Conservation (phyloP, 2,797 vertebrate species). For the Odontamblyopus lacepedii region DNA sequence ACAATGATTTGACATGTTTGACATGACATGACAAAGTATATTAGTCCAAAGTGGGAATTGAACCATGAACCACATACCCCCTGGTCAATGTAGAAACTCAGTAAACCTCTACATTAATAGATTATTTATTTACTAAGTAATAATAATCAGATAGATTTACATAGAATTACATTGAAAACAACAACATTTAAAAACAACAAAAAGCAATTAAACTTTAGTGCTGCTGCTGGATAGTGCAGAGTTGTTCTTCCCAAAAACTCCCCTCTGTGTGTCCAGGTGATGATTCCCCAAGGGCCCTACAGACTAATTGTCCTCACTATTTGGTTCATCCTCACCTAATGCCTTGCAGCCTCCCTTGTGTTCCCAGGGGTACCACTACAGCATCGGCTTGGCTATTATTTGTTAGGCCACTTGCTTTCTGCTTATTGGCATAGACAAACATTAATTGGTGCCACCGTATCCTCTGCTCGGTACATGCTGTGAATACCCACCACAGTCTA, state of each 20-base stretch:
- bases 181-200: neutral
- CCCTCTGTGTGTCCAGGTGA: constrained; percentile 23
- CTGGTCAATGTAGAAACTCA: neutral
- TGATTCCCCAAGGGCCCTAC: constrained; percentile 33
- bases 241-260: constrained; percentile 3
- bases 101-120: neutral
- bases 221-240: neutral
- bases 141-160: constrained; percentile 20
- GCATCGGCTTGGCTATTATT: constrained; percentile 59
- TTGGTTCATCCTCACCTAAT: constrained; percentile 56
- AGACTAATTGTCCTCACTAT: constrained; percentile 56
- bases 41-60: neutral
- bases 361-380: constrained; percentile 53
- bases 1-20: neutral
- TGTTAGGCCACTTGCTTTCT: constrained; percentile 54
- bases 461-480: constrained; percentile 58
- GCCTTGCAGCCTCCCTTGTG: constrained; percentile 53
- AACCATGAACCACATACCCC: neutral
- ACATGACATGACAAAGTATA: neutral
- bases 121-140: neutral
- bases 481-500: constrained; percentile 45
- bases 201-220: neutral
- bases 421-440: constrained; percentile 68
- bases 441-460: constrained; percentile 73
- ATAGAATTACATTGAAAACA: neutral